Percentiles rank a stretch among this genome's conserved stretches.
Evolutionary conservation across 2,888 invertebrate genomes (phyloP).

Genomic region (Apamea anceps): DNA sequence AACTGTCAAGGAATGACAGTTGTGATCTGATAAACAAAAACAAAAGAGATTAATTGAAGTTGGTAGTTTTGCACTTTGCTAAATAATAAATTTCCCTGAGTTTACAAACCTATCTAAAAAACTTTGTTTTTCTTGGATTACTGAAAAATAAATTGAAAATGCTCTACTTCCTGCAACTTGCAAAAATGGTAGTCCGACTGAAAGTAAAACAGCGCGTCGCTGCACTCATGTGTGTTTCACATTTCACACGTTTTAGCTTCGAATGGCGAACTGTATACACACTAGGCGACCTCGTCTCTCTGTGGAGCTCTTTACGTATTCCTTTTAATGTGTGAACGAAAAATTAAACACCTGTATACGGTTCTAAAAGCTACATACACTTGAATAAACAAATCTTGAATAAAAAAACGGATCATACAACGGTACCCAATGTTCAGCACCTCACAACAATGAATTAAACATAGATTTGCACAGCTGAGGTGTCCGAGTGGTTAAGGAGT

Average conservation of each 20-base stretch:
- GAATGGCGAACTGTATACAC: conserved; percentile 59
- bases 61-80: background rate
- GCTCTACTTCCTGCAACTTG: background rate
- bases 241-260: conserved; percentile 63
- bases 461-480: conserved; percentile 80
- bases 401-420: background rate
- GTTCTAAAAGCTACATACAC: conserved; percentile 16
- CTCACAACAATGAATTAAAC: conserved; percentile 19
- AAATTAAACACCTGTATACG: conserved; percentile 18
- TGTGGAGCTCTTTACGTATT: conserved; percentile 37
- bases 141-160: background rate
- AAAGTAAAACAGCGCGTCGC: conserved; percentile 24
- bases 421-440: background rate
- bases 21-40: background rate
- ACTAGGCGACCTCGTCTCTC: conserved; percentile 48
- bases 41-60: background rate
- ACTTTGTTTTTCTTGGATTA: background rate
- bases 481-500: conserved; percentile 91
- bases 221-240: conserved; percentile 62
- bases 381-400: conserved; percentile 44
- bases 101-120: background rate
- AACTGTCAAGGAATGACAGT: background rate
- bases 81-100: background rate
- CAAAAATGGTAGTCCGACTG: conserved; percentile 38
- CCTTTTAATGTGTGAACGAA: conserved; percentile 44